Evolutionary conservation across 2,888 invertebrate species (phyloP), one percentile per base, ranked within the genome.

Genomic region (Phrixothrix hirtus): DNA sequence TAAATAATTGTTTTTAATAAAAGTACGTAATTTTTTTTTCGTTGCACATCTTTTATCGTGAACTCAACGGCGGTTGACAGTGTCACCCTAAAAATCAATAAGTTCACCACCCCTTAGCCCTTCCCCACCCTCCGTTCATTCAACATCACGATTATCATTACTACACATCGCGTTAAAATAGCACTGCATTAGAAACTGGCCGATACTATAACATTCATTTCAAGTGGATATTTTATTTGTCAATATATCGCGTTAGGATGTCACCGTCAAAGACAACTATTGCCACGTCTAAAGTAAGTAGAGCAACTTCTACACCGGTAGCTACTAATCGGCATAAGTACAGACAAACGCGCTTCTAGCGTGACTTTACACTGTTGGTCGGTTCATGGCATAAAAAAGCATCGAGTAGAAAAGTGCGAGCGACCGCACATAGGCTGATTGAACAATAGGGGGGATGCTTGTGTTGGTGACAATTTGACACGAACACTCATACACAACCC

Each of bases 11-110:
- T 21, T 21, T 21, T 21, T 21, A 21, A 21, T 31, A 30, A 16
- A 32, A 11, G 43, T 51, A 41, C 43, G 38, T 37, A 21, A 71
- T 76, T 76, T 77, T 72, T 75, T 78, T 77, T 73, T 75, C 73
- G 72, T 77, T 75, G 72, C 74, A 74, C 75, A 74, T 75, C 75
- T 75, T 73, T 73, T 75, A 75, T 77, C 74, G 77, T 74, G 74
- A 77, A 78, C 76, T 76, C 77, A 76, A 76, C 77, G 78, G 74
- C 75, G 75, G 79, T 80, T 81, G 81, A 81, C 81, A 82, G 79
- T 81, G 82, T 82, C 81, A 81, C 81, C 81, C 81, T 79, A 81
- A 82, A 82, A 82, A 82, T 82, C 82, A 82, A 82, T 82, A 82
- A 80, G 78, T 77, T 78, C 75, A 69, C 70, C 74, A 74, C 77